phyloP scores from a whole-genome alignment of 35 echinoderm and acorn worm species.

The Patiria miniata region DNA sequence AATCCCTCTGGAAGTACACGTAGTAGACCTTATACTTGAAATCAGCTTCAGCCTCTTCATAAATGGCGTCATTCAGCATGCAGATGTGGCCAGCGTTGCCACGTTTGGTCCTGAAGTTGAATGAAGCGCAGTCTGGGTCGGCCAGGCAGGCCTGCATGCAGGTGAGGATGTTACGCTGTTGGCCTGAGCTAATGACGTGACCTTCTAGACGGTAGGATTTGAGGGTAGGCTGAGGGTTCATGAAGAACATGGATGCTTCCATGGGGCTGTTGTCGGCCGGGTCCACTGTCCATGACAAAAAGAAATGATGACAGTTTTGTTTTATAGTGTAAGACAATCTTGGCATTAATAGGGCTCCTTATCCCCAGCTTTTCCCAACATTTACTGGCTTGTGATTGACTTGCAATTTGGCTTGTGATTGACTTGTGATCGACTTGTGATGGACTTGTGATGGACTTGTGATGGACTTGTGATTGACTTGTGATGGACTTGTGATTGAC shows the following conservation, averaged over 20 bases:
- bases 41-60: constrained; percentile 57
- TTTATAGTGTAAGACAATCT: neutral
- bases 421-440: no score
- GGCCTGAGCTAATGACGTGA: constrained; percentile 34
- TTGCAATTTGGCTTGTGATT: no score
- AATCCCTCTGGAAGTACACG: constrained; percentile 75
- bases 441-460: no score
- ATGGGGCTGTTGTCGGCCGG: constrained; percentile 38
- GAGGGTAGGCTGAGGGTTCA: constrained; percentile 65
- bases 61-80: constrained; percentile 70
- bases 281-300: constrained; percentile 57
- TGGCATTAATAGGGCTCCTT: neutral
- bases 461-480: no score
- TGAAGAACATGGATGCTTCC: constrained; percentile 54
- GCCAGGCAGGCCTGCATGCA: constrained; percentile 62
- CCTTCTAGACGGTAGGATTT: constrained; percentile 57
- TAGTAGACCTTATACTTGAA: constrained; percentile 32
- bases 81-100: constrained; percentile 39
- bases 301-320: neutral
- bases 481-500: no score
- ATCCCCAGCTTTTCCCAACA: neutral
- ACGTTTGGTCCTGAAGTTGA: constrained; percentile 61
- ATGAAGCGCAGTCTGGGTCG: constrained; percentile 49
- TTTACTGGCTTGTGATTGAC: neutral
- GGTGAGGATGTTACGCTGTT: constrained; percentile 58